Evolutionary conservation across 1,140 invertebrate species (phyloP), one percentile per base, ranked within the genome.

Genomic region (Brachionus paranguensis): DNA sequence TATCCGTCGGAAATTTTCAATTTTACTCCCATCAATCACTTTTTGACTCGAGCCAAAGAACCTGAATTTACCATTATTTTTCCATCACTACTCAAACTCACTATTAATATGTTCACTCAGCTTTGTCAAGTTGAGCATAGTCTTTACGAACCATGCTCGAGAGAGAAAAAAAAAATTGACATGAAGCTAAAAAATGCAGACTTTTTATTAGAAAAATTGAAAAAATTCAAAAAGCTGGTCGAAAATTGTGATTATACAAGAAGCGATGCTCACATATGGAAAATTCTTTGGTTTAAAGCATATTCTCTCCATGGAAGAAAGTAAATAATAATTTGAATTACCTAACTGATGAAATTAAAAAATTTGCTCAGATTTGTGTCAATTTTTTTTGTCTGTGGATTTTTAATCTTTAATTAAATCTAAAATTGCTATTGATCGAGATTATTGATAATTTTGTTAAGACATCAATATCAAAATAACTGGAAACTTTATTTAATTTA

Each of bases 121-220:
- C 41, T 81, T 24, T 81, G 53, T 43, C 78, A 81, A 81, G 78
- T 81, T 3, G 78, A 81, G 33, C 78, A 81, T 41, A 37, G 53
- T 64, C 27, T 81, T 3, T 81, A 64, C 17, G 78, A 81, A 20
- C 78, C 78, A 4, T 41, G 55, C n/a, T 24, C 76, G 11, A 79
- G n/a, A 17, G 41, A 37, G 43, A 76, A 29, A 50, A 76, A 76
- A 5, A 50, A 50, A 14, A 47, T 50, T 24, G 47, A 37, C 6
- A 11, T 37, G 10, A 60, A 68, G n/a, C 45, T 60, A 5, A 81
- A 68, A 43, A 68, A 81, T 68, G 20, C 64, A 29, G 43, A 81
- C 53, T 81, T 24, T 68, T 45, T 81, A 17, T 43, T 64, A 14
- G 27, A 64, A 20, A 81, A 68, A 33, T 12, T 81, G 3, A 68